These are phyloP conservation scores for Panthera leo DNA, from an alignment of 2,113 vertebrate species.

Conservation along the genomic window DNA sequence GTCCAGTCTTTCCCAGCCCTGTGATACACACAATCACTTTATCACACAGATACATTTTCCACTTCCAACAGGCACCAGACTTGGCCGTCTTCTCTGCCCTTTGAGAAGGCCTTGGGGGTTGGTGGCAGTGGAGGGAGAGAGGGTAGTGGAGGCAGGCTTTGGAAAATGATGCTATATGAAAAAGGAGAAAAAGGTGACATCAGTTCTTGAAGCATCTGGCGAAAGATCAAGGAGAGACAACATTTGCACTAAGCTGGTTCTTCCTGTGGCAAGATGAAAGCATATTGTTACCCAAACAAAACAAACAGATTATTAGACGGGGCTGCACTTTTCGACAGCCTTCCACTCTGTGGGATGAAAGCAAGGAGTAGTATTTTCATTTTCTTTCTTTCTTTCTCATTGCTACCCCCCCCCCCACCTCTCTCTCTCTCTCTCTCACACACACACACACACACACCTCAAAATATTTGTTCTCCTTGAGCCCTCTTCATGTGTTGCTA, in stretches of 20 bases:
- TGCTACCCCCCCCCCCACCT: neutral
- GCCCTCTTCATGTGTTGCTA: conserved; percentile 54
- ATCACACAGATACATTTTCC: conserved; percentile 52
- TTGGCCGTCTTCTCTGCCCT: conserved; percentile 54
- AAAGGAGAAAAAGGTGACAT: neutral
- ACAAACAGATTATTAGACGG: conserved; percentile 65
- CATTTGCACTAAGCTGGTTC: conserved; percentile 74
- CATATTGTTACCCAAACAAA: conserved; percentile 85
- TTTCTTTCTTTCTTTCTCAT: conserved; percentile 49
- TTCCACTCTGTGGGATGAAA: conserved; percentile 23
- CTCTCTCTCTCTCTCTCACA: neutral
- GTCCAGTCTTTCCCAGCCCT: conserved; percentile 54
- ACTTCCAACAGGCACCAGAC: conserved; percentile 24
- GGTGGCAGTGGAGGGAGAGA: conserved; percentile 45
- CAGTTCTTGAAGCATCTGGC: conserved; percentile 73
- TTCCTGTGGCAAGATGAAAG: conserved; percentile 77
- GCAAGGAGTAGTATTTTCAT: conserved; percentile 59
- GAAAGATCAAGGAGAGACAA: conserved; percentile 76
- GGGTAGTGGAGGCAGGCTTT: neutral
- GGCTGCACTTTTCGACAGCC: conserved; percentile 40
- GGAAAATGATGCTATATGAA: conserved; percentile 45
- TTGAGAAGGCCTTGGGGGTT: conserved; percentile 38
- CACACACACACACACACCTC: neutral
- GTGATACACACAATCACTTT: conserved; percentile 66
- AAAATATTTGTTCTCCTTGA: neutral